Conservation (phyloP, 2,113 vertebrate genomes). For the Menura novaehollandiae region DNA sequence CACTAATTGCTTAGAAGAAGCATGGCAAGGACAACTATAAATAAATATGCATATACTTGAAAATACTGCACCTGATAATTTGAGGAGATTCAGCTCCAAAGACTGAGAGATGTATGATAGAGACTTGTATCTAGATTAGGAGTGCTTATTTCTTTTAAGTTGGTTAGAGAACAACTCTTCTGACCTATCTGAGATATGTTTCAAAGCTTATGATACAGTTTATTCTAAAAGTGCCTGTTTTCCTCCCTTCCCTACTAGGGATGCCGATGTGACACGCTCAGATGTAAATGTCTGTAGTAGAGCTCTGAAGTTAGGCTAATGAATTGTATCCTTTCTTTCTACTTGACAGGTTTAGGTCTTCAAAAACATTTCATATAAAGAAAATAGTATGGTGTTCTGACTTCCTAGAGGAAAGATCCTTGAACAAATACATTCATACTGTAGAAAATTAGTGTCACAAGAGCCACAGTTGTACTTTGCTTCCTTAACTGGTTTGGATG, state of each 20-base stretch:
- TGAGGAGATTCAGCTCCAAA: neutral
- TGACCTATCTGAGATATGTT: neutral
- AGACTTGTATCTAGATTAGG: neutral
- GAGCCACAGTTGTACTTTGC: neutral
- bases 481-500: neutral
- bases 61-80: neutral
- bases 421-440: neutral
- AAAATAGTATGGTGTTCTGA: neutral
- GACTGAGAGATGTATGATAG: neutral
- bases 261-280: neutral
- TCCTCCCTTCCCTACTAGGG: neutral
- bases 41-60: neutral
- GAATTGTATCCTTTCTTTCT: neutral
- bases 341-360: neutral
- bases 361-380: neutral
- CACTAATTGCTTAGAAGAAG: neutral
- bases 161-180: neutral
- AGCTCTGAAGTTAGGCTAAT: conserved; percentile 1
- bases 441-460: neutral
- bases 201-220: neutral
- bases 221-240: neutral
- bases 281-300: neutral
- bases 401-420: neutral
- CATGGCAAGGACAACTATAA: neutral
- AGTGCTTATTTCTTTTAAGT: neutral